These are phyloP conservation scores for Scrobipalpa atriplicella DNA, from an alignment of 2,888 invertebrate species.

Conservation along the genomic window DNA sequence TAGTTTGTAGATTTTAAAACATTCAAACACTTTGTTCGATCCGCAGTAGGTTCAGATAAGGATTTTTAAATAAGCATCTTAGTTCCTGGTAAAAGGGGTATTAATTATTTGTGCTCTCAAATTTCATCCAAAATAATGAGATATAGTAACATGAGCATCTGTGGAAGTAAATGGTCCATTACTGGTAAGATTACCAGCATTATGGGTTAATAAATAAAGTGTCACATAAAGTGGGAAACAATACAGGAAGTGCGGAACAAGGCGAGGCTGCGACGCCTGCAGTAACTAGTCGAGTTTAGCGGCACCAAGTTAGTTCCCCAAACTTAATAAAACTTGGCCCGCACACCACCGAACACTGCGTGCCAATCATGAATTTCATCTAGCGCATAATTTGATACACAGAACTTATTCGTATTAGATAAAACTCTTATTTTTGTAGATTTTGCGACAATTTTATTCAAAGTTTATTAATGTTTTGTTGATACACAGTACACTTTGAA, in stretches of 20 bases:
- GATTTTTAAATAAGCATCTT: too few species aligned
- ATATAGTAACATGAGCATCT: too few species aligned
- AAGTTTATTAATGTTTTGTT: too few species aligned
- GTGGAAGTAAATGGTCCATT: background rate
- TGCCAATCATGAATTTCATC: slow-evolving; percentile 42
- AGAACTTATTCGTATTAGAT: slow-evolving; percentile 26
- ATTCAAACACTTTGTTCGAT: too few species aligned
- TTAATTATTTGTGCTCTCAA: too few species aligned
- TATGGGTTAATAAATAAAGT: background rate
- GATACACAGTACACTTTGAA: too few species aligned
- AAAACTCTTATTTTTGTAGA: background rate
- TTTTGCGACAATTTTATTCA: too few species aligned
- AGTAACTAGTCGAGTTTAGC: slow-evolving; percentile 44
- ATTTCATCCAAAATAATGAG: too few species aligned
- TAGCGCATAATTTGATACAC: slow-evolving; percentile 37
- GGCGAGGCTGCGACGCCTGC: background rate
- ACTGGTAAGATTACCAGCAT: background rate
- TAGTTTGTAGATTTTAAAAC: too few species aligned
- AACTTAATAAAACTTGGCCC: slow-evolving; percentile 62
- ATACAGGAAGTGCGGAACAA: slow-evolving; percentile 26
- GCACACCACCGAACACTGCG: slow-evolving; percentile 40
- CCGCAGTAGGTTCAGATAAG: too few species aligned
- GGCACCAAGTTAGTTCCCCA: slow-evolving; percentile 41
- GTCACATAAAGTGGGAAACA: slow-evolving; percentile 11
- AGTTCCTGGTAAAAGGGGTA: too few species aligned